phyloP scores from a whole-genome alignment of 2,113 vertebrate species.

The Coregonus clupeaformis region DNA sequence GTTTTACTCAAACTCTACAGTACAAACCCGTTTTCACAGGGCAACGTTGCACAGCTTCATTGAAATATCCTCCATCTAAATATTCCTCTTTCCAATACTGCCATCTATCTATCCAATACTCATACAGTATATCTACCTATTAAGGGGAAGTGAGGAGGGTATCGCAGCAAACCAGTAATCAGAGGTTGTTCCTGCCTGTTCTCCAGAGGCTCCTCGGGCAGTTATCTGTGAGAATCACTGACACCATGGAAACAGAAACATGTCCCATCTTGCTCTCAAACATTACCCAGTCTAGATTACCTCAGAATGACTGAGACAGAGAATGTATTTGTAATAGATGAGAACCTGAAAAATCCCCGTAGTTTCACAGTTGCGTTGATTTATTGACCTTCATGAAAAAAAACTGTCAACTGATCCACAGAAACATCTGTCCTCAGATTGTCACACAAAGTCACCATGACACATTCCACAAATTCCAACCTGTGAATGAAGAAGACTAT shows the following conservation, averaged over 20 bases:
- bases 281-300: not conserved
- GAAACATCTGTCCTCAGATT: not conserved
- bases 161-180: not conserved
- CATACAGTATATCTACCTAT: not conserved
- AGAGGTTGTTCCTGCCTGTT: not conserved
- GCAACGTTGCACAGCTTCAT: too few species aligned
- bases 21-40: too few species aligned
- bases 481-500: not conserved
- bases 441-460: not conserved
- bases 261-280: not conserved
- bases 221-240: not conserved
- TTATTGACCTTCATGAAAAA: not conserved
- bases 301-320: not conserved
- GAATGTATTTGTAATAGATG: not conserved
- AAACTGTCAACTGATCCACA: not conserved
- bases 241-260: not conserved
- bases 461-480: conserved; percentile 35
- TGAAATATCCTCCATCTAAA: too few species aligned
- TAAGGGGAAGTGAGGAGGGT: not conserved
- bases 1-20: not conserved
- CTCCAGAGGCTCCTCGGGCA: not conserved
- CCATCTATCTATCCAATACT: not conserved
- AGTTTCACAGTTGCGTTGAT: not conserved
- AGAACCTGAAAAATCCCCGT: not conserved
- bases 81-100: too few species aligned